Evolutionary conservation across 2,113 vertebrate genomes (phyloP).

Genomic region (Vireo altiloquus): DNA sequence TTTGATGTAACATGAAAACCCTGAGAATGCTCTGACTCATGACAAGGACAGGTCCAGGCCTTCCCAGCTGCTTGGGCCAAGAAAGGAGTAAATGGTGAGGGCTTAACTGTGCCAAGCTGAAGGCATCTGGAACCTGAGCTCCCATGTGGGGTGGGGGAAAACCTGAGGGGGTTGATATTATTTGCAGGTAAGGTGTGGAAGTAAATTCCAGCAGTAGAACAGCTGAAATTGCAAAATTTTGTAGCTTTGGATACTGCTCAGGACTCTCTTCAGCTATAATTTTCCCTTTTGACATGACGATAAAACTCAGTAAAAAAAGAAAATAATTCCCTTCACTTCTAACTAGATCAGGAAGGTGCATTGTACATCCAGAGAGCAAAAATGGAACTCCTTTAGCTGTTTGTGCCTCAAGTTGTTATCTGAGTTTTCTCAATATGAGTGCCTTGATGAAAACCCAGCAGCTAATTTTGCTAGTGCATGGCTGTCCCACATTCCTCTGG

Average conservation of each 20-base stretch:
- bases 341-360: neutral
- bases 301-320: neutral
- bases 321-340: neutral
- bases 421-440: neutral
- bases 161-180: neutral
- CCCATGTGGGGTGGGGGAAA: neutral
- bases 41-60: neutral
- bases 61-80: neutral
- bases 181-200: neutral
- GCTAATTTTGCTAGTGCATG: too few relatives aligned
- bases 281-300: neutral
- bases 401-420: neutral
- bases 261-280: neutral
- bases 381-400: neutral
- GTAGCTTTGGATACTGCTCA: neutral
- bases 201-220: neutral
- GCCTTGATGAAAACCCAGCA: neutral
- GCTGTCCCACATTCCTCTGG: neutral
- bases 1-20: neutral
- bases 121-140: neutral
- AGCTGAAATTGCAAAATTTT: neutral
- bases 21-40: neutral
- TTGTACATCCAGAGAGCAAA: neutral
- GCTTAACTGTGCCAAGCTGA: neutral
- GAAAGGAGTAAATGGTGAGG: neutral